Percentiles rank a stretch among this genome's conserved stretches.
Conservation (phyloP, 1,140 invertebrate genomes). For the Brachionus rotundiformis region DNA sequence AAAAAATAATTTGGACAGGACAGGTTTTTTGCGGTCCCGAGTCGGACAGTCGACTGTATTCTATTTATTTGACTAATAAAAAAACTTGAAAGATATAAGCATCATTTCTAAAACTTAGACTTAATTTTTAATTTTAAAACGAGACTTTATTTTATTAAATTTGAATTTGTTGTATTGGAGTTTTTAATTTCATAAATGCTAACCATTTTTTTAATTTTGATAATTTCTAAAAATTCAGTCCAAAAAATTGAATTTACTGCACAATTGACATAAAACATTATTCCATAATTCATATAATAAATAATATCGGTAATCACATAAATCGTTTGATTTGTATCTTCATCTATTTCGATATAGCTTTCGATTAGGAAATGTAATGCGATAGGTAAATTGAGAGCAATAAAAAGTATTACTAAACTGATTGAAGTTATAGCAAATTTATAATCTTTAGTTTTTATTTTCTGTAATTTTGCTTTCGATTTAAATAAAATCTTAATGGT, state of each 20-base stretch:
- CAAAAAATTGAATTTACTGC: neutral
- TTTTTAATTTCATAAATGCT: neutral
- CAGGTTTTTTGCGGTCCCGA: no score
- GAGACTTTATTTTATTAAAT: neutral
- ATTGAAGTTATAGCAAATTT: slow-evolving; percentile 13
- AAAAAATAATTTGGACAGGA: no score
- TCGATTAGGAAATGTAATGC: neutral
- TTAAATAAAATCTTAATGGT: neutral
- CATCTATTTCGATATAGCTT: neutral
- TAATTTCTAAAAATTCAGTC: neutral
- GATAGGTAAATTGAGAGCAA: neutral
- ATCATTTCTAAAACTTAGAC: no score
- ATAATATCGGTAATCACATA: slow-evolving; percentile 1
- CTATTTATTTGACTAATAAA: no score
- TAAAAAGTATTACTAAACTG: neutral
- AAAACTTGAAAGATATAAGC: no score
- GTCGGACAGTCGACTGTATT: no score
- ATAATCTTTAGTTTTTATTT: neutral
- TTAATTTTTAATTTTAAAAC: no score
- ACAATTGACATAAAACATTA: slow-evolving; percentile 25
- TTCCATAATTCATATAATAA: slow-evolving; percentile 6
- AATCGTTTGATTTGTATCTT: neutral
- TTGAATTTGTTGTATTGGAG: neutral
- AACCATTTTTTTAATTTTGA: neutral
- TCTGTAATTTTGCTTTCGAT: neutral